Conservation (phyloP, 2,888 invertebrate species). For the Oligia fasciuncula region DNA sequence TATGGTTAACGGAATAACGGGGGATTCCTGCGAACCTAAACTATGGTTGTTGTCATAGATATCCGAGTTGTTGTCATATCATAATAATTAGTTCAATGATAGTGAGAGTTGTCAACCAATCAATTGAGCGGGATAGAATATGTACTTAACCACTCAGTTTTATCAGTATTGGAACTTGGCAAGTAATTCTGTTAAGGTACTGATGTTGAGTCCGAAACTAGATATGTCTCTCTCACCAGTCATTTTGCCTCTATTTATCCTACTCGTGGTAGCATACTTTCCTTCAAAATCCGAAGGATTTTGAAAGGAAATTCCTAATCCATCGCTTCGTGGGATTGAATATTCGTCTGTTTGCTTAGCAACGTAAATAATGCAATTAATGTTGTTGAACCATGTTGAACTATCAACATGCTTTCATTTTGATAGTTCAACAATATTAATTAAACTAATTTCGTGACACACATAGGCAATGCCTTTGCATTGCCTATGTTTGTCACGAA, state of each 20-base stretch:
- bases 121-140: background rate
- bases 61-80: slow-evolving; percentile 31
- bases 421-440: too few species aligned
- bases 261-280: background rate
- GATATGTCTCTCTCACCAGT: background rate
- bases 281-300: background rate
- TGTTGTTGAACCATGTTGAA: background rate
- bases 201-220: background rate
- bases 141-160: background rate
- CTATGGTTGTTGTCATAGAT: slow-evolving; percentile 28
- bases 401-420: background rate
- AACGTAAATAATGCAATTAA: background rate
- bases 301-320: background rate
- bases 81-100: slow-evolving; percentile 31
- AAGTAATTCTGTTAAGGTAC: background rate
- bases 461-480: background rate
- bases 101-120: slow-evolving; percentile 21
- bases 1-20: background rate
- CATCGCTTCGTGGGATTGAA: background rate
- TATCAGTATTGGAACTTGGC: slow-evolving; percentile 29
- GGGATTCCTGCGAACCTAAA: slow-evolving; percentile 38
- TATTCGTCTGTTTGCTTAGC: background rate
- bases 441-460: too few species aligned
- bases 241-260: background rate
- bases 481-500: background rate